Evolutionary conservation across 2,888 invertebrate species (phyloP), one percentile per base, ranked within the genome.

Genomic region (Taphrorychus bicolor): DNA sequence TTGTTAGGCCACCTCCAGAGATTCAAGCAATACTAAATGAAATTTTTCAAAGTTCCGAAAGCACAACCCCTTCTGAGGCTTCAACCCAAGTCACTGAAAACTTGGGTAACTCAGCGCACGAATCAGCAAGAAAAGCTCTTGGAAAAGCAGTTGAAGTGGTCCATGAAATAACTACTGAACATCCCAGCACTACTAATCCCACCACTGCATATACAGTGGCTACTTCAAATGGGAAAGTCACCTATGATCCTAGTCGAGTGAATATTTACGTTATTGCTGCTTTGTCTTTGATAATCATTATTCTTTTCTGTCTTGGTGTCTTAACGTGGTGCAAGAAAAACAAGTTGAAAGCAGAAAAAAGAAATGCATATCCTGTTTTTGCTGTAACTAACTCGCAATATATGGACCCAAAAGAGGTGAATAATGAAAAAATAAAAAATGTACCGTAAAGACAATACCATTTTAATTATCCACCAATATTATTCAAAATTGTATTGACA

Each of bases 351-450:
- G 17, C 40, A 14, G 48, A 57, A 18, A 62, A 53, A 11, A 62
- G 54, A 53, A 67, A 67, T 52, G n/a, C 58, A 23, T 67, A 62
- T 21, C 62, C 67, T 23, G 56, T 66, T 16, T 17, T 32, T 32
- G 41, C 52, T 3, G 63, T 57, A 16, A 18, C 32, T 7, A 57
- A 63, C 21, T 32, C 23, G 7, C 45, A 67, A n/a, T 67, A 62
- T 52, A 53, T 62, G 40, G 21, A 62, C 14, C 57, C 61, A 19
- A 23, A 61, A 17, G 14, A 11, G 3, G 40, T 66, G 16, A 40
- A 61, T 24, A 64, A 14, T 7, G 62, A 60, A 18, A 64, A 51
- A 17, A 19, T 65, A n/a, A 57, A 56, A 40, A 54, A 52, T 58
- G 42, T 63, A 58, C 57, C 65, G 2, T 62, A 64, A 52, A 32